Evolutionary conservation across 2,888 invertebrate genomes (phyloP).

Genomic region (Diaperis boleti): DNA sequence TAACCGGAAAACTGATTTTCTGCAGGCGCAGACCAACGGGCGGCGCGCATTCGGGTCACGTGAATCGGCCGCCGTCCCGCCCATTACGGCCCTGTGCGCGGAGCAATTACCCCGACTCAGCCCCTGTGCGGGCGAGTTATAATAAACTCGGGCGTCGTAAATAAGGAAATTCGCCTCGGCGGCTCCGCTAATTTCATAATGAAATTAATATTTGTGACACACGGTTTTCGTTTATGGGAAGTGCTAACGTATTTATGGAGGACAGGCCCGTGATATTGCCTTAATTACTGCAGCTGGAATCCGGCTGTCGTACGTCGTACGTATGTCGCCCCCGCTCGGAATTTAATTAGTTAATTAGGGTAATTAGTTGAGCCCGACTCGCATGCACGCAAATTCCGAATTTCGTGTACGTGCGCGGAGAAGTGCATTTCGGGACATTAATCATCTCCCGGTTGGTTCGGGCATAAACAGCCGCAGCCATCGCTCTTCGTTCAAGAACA

Average conservation of each 20-base stretch:
- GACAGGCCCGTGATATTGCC: conserved; percentile 55
- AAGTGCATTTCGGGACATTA: conserved; percentile 34
- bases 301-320: conserved; percentile 52
- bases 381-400: conserved; percentile 50
- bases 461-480: conserved; percentile 32
- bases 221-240: conserved; percentile 57
- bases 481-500: conserved; percentile 35
- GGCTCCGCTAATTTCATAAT: conserved; percentile 50
- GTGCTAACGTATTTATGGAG: conserved; percentile 47
- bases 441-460: conserved; percentile 31
- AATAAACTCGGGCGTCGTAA: conserved; percentile 42
- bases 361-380: conserved; percentile 61
- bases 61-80: background rate
- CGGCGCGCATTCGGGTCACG: too few species aligned
- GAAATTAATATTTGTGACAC: conserved; percentile 56
- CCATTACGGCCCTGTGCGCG: background rate
- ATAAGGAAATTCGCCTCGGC: conserved; percentile 45
- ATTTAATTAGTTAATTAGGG: conserved; percentile 65
- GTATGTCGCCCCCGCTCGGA: conserved; percentile 46
- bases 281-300: conserved; percentile 57
- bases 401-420: conserved; percentile 30
- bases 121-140: conserved; percentile 2
- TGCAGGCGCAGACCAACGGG: too few species aligned
- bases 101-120: conserved; percentile 1
- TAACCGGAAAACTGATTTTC: conserved; percentile 35